Evolutionary conservation across 2,888 invertebrate genomes (phyloP).

Genomic region (Xanthia togata): DNA sequence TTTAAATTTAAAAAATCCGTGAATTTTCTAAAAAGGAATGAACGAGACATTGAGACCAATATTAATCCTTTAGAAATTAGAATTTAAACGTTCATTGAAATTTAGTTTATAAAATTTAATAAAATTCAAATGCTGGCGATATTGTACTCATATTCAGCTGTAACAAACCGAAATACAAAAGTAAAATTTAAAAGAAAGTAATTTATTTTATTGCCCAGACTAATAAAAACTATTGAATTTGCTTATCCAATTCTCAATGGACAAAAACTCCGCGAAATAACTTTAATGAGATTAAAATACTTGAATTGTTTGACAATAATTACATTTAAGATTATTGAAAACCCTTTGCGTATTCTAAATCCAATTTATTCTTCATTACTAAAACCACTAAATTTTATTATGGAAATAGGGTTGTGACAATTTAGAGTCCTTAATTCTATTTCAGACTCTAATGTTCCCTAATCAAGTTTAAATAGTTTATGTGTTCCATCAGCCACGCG

Average conservation of each 20-base stretch:
- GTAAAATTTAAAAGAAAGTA: conserved; percentile 25
- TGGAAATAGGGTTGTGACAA: conserved; percentile 54
- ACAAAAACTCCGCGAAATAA: conserved; percentile 40
- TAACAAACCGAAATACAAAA: conserved; percentile 21
- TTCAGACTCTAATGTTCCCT: conserved; percentile 71
- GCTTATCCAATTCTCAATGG: conserved; percentile 38
- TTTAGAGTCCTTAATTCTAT: conserved; percentile 61
- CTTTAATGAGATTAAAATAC: conserved; percentile 45
- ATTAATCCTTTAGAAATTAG: not conserved
- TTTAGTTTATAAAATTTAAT: not conserved
- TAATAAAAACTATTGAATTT: conserved; percentile 45
- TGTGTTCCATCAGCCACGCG: conserved; percentile 82
- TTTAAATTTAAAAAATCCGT: not conserved
- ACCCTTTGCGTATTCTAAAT: conserved; percentile 51
- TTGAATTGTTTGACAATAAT: conserved; percentile 43
- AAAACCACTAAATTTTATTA: conserved; percentile 65
- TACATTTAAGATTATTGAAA: conserved; percentile 50
- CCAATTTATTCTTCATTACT: conserved; percentile 64
- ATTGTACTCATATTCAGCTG: conserved; percentile 4
- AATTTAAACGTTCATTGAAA: not conserved
- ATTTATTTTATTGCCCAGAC: conserved; percentile 20
- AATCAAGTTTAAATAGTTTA: conserved; percentile 81
- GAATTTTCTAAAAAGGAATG: not conserved
- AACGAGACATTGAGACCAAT: not conserved
- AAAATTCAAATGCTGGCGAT: not conserved